Evolutionary conservation across 2,113 vertebrate genomes (phyloP).

Genomic region (Brienomyrus brachyistius): DNA sequence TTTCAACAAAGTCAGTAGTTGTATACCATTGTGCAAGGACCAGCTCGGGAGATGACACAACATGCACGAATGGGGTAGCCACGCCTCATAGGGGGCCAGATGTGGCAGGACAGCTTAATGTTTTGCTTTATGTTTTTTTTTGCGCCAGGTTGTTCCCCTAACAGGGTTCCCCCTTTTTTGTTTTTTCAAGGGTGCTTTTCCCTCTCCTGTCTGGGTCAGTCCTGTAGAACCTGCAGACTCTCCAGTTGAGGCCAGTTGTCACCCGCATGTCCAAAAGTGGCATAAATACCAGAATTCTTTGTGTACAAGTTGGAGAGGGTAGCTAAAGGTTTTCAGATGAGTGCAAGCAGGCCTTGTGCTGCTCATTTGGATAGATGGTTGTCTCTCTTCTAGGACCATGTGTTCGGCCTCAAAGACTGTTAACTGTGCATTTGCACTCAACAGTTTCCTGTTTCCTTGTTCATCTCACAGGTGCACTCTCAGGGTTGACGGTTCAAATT

Average conservation of each 20-base stretch:
- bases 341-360: background rate
- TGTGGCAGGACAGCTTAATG: background rate
- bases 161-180: background rate
- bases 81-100: background rate
- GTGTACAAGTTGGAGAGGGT: background rate
- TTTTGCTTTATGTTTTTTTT: background rate
- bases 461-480: background rate
- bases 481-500: background rate
- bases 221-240: background rate
- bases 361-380: background rate
- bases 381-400: background rate
- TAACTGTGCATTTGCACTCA: background rate
- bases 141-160: background rate
- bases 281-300: background rate
- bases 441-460: background rate
- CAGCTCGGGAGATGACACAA: background rate
- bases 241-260: background rate
- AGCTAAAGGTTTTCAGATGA: background rate
- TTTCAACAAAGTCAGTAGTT: background rate
- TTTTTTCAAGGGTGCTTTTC: background rate
- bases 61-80: background rate
- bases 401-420: background rate
- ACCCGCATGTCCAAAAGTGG: background rate
- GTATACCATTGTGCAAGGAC: background rate
- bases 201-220: background rate